phyloP scores from a whole-genome alignment of 2,888 invertebrate genomes.

The Belgica antarctica region DNA sequence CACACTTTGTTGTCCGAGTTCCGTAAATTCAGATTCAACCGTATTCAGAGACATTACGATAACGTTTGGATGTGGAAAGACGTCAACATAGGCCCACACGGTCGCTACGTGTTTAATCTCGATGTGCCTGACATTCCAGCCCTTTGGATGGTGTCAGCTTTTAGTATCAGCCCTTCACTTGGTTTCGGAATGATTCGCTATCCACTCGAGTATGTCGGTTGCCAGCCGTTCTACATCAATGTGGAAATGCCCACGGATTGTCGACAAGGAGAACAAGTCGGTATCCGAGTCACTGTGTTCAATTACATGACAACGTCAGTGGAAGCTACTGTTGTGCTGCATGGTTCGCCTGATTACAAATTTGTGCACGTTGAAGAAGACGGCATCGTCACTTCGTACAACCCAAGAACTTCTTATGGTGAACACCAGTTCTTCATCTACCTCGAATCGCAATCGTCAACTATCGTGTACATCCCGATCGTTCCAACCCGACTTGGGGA shows the following conservation, averaged over 20 bases:
- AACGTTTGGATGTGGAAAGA: conserved; percentile 96
- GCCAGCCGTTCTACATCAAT: conserved; percentile 90
- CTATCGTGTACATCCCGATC: conserved; percentile 85
- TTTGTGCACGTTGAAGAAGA: conserved; percentile 88
- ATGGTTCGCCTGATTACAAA: conserved; percentile 80
- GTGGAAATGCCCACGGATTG: conserved; percentile 84
- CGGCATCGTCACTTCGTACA: conserved; percentile 83
- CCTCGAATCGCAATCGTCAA: conserved; percentile 73
- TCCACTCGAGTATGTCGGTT: conserved; percentile 82
- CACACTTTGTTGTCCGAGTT: conserved; percentile 69
- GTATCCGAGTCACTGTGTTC: conserved; percentile 87
- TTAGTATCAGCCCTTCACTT: conserved; percentile 80
- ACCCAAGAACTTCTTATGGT: conserved; percentile 84
- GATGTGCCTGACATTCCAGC: conserved; percentile 82
- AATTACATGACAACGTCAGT: conserved; percentile 85
- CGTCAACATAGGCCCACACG: conserved; percentile 88
- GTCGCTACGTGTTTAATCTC: conserved; percentile 79
- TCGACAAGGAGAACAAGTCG: conserved; percentile 90
- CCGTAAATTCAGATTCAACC: conserved; percentile 81
- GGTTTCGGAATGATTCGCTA: conserved; percentile 84
- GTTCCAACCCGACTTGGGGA: conserved; percentile 79
- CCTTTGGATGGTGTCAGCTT: conserved; percentile 90
- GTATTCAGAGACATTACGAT: conserved; percentile 86
- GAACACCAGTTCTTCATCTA: conserved; percentile 95
- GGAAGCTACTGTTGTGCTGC: conserved; percentile 83